A percentile compares a stretch with the other conserved stretches of the same genome.
Evolutionary conservation across 1,140 invertebrate species (phyloP).

Genomic region (Mycetomoellerius zeteki): DNA sequence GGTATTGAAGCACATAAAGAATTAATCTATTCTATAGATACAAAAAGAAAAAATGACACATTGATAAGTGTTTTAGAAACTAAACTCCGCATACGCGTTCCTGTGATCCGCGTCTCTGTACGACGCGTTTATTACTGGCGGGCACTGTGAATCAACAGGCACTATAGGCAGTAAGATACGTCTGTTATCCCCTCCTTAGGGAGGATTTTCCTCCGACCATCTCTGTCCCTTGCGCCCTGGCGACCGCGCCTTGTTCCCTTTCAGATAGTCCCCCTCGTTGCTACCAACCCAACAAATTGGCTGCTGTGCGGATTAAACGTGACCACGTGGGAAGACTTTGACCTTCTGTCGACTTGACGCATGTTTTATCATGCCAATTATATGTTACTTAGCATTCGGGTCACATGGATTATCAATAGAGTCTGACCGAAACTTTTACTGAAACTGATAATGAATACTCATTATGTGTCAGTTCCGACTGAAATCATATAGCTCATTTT

Average conservation of each 20-base stretch:
- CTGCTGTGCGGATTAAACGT: background rate
- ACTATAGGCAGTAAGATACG: conserved; percentile 35
- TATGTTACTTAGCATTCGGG: background rate
- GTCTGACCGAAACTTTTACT: too few relatives aligned
- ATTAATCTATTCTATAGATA: background rate
- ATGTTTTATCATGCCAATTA: background rate
- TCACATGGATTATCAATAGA: background rate
- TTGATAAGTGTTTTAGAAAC: background rate
- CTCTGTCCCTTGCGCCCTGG: conserved; percentile 34
- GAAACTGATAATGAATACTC: too few relatives aligned
- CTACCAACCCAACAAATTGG: background rate
- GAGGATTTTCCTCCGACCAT: conserved; percentile 55
- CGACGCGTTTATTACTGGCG: conserved; percentile 68
- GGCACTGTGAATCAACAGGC: conserved; percentile 73
- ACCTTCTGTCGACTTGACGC: background rate
- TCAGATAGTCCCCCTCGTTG: conserved; percentile 12
- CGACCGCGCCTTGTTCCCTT: conserved; percentile 32
- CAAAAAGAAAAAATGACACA: background rate
- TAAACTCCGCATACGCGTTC: background rate
- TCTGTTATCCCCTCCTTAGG: conserved; percentile 65
- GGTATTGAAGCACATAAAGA: background rate
- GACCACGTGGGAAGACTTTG: conserved; percentile 46
- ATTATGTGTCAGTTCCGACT: too few relatives aligned
- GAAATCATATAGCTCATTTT: too few relatives aligned
- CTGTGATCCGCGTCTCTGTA: conserved; percentile 8